Conservation (phyloP, 2,888 invertebrate genomes). For the Limnephilus lunatus region DNA sequence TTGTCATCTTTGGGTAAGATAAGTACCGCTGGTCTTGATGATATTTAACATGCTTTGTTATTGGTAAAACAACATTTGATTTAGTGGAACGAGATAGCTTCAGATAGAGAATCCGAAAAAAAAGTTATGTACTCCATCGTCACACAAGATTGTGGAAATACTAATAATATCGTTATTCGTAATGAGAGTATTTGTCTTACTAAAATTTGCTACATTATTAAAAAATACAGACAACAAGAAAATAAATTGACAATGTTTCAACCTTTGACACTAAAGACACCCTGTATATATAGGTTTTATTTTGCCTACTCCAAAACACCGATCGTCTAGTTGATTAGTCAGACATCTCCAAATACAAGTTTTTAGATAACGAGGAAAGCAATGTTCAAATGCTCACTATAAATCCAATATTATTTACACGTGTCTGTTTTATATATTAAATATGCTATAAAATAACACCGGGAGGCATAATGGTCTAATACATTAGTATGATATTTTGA, state of each 20-base stretch:
- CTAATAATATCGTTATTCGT: not conserved
- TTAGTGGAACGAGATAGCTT: not conserved
- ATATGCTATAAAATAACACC: too few species aligned
- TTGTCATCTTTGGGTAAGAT: too few species aligned
- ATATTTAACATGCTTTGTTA: not conserved
- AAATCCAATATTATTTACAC: too few species aligned
- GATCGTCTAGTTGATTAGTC: too few species aligned
- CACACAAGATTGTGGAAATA: not conserved
- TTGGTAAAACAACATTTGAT: not conserved
- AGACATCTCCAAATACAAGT: too few species aligned
- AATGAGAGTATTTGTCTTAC: not conserved
- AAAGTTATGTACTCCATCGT: not conserved
- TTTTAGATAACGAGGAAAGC: too few species aligned
- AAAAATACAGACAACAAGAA: not conserved
- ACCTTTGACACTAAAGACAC: not conserved
- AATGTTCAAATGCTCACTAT: too few species aligned
- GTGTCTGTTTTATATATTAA: too few species aligned
- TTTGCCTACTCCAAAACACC: not conserved
- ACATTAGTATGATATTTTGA: too few species aligned
- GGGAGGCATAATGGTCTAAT: too few species aligned
- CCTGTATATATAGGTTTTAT: not conserved
- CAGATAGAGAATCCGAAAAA: too few species aligned
- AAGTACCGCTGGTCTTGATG: too few species aligned
- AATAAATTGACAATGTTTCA: not conserved
- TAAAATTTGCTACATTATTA: not conserved